These are phyloP conservation scores for Actenoides hombroni DNA, from an alignment of 2,113 vertebrate genomes.

Conservation along the genomic window DNA sequence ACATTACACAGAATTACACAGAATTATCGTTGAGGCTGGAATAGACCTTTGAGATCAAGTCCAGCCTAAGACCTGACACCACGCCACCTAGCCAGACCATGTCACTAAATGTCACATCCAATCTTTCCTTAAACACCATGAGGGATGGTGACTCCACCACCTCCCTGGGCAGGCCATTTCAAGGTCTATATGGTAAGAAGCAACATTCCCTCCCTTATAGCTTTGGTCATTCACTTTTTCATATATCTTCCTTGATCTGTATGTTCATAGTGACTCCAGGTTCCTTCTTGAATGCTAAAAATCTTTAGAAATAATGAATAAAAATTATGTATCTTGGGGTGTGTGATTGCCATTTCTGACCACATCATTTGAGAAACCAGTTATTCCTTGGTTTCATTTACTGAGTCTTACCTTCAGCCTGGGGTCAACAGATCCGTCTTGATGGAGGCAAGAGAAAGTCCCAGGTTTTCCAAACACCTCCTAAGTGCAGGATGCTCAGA, in stretches of 20 bases:
- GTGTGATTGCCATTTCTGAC: background rate
- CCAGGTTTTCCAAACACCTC: background rate
- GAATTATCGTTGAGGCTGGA: too few relatives aligned
- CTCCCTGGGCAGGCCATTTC: too few relatives aligned
- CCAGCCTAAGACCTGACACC: too few relatives aligned
- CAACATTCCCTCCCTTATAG: background rate
- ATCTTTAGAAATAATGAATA: background rate
- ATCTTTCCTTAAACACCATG: too few relatives aligned
- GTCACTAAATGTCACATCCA: too few relatives aligned
- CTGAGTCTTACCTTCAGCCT: background rate
- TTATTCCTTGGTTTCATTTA: background rate
- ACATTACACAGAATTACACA: too few relatives aligned
- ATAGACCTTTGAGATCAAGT: too few relatives aligned
- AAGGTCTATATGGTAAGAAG: background rate
- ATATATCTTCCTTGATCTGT: background rate
- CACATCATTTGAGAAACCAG: fast-evolving
- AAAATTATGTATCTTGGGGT: background rate
- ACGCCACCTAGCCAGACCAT: too few relatives aligned
- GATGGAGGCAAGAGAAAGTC: background rate
- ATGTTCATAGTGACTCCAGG: background rate
- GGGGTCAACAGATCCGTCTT: background rate
- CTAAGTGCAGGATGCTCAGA: background rate
- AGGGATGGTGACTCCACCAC: too few relatives aligned
- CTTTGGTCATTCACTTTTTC: slow-evolving; percentile 9
- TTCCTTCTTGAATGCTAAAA: background rate